phyloP scores from a whole-genome alignment of 64 coral and sea anemone genomes.

The Astreopora myriophthalma region DNA sequence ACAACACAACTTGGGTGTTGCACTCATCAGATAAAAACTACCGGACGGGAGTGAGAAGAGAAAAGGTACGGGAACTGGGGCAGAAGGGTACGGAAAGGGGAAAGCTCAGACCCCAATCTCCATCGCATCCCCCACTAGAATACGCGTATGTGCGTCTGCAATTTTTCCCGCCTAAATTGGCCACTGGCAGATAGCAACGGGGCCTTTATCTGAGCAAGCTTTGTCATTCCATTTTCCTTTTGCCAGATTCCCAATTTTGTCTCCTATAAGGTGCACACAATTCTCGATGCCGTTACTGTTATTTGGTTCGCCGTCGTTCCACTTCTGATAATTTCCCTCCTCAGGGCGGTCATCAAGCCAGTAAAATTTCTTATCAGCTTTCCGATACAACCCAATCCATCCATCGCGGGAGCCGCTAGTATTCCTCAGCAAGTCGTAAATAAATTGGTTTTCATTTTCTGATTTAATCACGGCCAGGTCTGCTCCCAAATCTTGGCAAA shows the following conservation, averaged over 20 bases:
- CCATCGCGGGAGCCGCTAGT: background rate
- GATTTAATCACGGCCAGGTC: background rate
- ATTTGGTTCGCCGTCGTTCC: background rate
- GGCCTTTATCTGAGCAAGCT: background rate
- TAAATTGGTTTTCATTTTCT: background rate
- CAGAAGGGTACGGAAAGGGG: too few relatives aligned
- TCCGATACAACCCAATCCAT: background rate
- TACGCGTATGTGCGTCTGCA: too few relatives aligned
- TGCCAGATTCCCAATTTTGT: too few relatives aligned
- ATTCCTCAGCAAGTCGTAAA: background rate
- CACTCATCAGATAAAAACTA: too few relatives aligned
- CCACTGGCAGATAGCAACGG: background rate
- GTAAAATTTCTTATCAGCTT: background rate
- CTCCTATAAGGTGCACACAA: background rate
- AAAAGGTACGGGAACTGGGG: too few relatives aligned
- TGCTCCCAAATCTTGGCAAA: background rate
- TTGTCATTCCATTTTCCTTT: background rate
- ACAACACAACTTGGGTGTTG: too few relatives aligned
- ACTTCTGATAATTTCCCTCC: background rate
- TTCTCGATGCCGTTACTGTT: background rate
- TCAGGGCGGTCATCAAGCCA: background rate
- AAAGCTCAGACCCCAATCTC: too few relatives aligned
- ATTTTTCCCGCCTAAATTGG: background rate
- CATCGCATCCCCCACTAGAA: too few relatives aligned
- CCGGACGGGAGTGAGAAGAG: too few relatives aligned